Percentiles rank a stretch among this genome's conserved stretches.
These are phyloP conservation scores for Eilema sororculum DNA, from an alignment of 2,888 invertebrate species.

Conservation along the genomic window DNA sequence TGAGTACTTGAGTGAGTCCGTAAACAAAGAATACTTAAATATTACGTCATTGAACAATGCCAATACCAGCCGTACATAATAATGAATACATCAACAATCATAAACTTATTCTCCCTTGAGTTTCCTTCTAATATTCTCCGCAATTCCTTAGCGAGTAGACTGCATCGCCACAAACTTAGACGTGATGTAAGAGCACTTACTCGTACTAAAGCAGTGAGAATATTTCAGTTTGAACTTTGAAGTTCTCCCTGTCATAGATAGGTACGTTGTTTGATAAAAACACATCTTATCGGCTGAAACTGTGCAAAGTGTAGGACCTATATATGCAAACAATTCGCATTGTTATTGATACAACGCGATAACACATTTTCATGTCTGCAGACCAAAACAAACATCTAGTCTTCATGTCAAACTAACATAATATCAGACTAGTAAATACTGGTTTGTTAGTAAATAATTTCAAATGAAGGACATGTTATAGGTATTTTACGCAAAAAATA, in stretches of 20 bases:
- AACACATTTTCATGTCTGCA: neutral
- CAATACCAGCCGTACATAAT: conserved; percentile 21
- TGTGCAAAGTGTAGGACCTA: neutral
- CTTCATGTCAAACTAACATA: neutral
- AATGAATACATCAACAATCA: conserved; percentile 16
- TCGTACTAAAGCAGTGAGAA: conserved; percentile 24
- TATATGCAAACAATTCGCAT: neutral
- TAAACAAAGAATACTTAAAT: conserved; percentile 18
- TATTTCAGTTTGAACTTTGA: conserved; percentile 24
- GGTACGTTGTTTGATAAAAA: neutral
- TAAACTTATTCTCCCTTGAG: conserved; percentile 10
- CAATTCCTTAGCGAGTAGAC: conserved; percentile 6
- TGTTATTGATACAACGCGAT: neutral
- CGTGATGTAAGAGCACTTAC: conserved; percentile 8
- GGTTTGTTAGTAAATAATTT: neutral
- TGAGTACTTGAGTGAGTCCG: conserved; percentile 9
- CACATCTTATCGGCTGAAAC: conserved; percentile 3
- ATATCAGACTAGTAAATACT: neutral
- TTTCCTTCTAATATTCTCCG: conserved; percentile 18
- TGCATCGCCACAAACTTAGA: conserved; percentile 15
- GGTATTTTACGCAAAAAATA: neutral
- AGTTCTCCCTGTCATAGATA: conserved; percentile 28
- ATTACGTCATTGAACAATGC: conserved; percentile 16
- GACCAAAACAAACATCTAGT: neutral
- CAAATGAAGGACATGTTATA: neutral